These are phyloP conservation scores for Erebia ligea DNA, from an alignment of 2,888 invertebrate genomes.

Conservation along the genomic window DNA sequence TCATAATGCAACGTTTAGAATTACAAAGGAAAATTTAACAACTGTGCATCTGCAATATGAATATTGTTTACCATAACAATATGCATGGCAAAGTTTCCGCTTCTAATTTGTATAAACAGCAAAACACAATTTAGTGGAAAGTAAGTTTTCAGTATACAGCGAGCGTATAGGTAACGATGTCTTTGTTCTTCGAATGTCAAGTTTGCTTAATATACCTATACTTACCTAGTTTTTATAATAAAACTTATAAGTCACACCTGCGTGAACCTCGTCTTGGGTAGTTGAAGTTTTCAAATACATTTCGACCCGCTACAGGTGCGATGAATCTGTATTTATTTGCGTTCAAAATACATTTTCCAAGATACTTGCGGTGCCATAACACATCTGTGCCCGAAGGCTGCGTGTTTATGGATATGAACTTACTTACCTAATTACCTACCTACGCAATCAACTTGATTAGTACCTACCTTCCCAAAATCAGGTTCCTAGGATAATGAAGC, in stretches of 20 bases:
- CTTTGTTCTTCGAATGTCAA: not conserved
- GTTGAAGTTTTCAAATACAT: not conserved
- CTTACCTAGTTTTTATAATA: too few species aligned
- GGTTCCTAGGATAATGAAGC: constrained; percentile 24
- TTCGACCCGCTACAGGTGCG: constrained; percentile 59
- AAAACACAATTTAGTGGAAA: constrained; percentile 6
- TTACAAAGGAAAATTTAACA: constrained; percentile 9
- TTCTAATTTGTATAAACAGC: constrained; percentile 16
- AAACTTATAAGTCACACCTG: too few species aligned
- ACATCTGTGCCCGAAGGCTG: constrained; percentile 63
- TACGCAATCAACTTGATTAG: constrained; percentile 48
- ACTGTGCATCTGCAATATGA: constrained; percentile 3
- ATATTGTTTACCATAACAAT: constrained; percentile 16
- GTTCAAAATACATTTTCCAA: constrained; percentile 76
- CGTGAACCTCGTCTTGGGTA: too few species aligned
- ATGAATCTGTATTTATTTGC: constrained; percentile 78
- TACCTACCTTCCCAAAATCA: not conserved
- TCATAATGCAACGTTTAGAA: not conserved
- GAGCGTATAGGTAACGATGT: not conserved
- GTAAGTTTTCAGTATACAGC: constrained; percentile 6
- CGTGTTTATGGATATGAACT: constrained; percentile 64
- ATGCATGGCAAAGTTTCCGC: constrained; percentile 15
- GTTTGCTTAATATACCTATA: too few species aligned
- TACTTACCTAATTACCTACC: constrained; percentile 57
- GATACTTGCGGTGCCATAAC: constrained; percentile 70